Evolutionary conservation across 2,888 invertebrate species (phyloP), one percentile per base, ranked within the genome.

Genomic region (Cheilosia pagana): DNA sequence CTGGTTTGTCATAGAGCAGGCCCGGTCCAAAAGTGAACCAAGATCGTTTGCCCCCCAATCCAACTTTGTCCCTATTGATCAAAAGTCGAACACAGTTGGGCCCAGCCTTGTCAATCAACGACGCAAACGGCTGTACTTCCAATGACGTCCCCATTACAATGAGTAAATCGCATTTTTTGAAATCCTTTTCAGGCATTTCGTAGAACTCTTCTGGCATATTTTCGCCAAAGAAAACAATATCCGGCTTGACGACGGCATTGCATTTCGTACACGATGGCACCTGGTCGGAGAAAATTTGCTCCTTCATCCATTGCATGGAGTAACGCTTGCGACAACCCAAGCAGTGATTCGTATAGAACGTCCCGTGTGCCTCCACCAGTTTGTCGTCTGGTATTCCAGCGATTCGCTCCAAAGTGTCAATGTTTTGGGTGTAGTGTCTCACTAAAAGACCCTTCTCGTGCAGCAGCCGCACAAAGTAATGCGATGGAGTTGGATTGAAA

Each of bases 191-290:
- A 10, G 95, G 93, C 86, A 94, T 93, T 6, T 91, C 90, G 88
- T 96, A 95, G 90, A 98, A 99, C 87, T 95, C 93, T 0, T 93
- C 92, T 0, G 99, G 98, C 16, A 99, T 93, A 90, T 94, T 94
- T 93, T 99, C 98, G 0, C 98, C 98, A 91, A 98, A 99, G 92
- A 99, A 98, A 14, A 98, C 96, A 88, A 99, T 97, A 89, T 99
- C 98, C 8, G 98, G 98, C 91, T 98, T 98, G 0, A 99, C 96
- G 5, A 98, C 93, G 0, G 95, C 95, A 0, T 94, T 93, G 89
- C 97, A 97, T 43, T 93, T 92, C 1, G 94, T 94, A 90, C 98
- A 98, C 52, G 94, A 94, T 14, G 98, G 98, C 77, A 98, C 93
- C 83, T 93, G 92, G 88, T 95, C 96, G 1, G 94, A 92, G 87